Evolutionary conservation across 2,888 invertebrate genomes (phyloP).

Genomic region (Acleris sparsana): DNA sequence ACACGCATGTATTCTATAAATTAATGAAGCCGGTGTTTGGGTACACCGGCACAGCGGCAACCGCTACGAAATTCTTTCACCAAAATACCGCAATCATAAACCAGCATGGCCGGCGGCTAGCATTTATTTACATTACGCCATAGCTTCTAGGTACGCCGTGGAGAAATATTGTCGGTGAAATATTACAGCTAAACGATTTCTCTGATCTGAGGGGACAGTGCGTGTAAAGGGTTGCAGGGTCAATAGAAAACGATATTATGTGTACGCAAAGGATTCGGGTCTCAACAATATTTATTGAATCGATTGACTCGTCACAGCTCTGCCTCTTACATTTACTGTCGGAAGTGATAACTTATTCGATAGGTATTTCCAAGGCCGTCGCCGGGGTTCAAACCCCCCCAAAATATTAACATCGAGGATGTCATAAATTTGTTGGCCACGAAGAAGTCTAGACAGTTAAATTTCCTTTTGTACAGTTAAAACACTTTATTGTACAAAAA

Average conservation of each 20-base stretch:
- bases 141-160: constrained; percentile 40
- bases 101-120: constrained; percentile 50
- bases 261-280: constrained; percentile 33
- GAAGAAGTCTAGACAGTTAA: too few species aligned
- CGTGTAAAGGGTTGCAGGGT: constrained; percentile 23
- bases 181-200: constrained; percentile 18
- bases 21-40: constrained; percentile 53
- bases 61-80: constrained; percentile 65
- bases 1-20: constrained; percentile 42
- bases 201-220: constrained; percentile 7
- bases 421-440: too few species aligned
- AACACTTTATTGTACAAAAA: too few species aligned
- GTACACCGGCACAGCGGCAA: constrained; percentile 51
- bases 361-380: too few species aligned
- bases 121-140: constrained; percentile 63
- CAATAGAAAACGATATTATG: constrained; percentile 32
- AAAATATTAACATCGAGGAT: too few species aligned
- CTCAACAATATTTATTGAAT: constrained; percentile 30
- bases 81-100: constrained; percentile 66
- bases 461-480: too few species aligned
- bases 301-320: constrained; percentile 7
- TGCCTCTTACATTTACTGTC: background rate
- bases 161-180: constrained; percentile 52
- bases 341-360: background rate
- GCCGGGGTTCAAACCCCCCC: too few species aligned